These are phyloP conservation scores for Drosophila bunnanda DNA, from an alignment of 2,888 invertebrate species.

Conservation along the genomic window DNA sequence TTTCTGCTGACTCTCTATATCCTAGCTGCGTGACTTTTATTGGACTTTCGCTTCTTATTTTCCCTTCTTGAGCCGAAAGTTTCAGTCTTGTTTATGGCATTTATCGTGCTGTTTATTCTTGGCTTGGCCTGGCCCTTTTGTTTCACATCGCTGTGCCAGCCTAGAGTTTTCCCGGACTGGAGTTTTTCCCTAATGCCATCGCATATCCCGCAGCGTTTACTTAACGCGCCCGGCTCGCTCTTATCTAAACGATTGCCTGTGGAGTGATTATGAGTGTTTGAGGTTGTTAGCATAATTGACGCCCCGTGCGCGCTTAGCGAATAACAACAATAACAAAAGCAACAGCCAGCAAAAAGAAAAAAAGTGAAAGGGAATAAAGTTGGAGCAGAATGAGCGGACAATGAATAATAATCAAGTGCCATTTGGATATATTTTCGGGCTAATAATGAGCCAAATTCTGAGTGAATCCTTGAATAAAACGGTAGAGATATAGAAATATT, in stretches of 20 bases:
- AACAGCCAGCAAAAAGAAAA: constrained; percentile 25
- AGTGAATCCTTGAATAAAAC: not conserved
- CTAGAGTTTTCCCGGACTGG: constrained; percentile 37
- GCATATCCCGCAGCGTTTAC: constrained; percentile 76
- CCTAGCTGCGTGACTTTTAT: constrained; percentile 76
- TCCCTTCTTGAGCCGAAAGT: constrained; percentile 61
- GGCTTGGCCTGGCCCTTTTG: constrained; percentile 70
- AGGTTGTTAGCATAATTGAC: constrained; percentile 81
- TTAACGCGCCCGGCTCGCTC: constrained; percentile 70
- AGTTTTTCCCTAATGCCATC: constrained; percentile 42
- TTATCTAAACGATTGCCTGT: constrained; percentile 82
- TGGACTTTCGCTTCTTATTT: constrained; percentile 62
- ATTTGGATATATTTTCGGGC: constrained; percentile 72
- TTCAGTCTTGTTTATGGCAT: constrained; percentile 79
- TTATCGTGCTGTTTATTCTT: constrained; percentile 77
- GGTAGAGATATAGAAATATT: not conserved
- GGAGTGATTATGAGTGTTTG: constrained; percentile 81
- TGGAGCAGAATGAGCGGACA: constrained; percentile 52
- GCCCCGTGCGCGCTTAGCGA: constrained; percentile 67
- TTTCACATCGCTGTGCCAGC: constrained; percentile 52
- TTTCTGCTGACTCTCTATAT: constrained; percentile 76
- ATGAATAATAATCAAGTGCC: constrained; percentile 77
- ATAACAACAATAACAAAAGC: constrained; percentile 20
- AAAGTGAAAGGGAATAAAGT: constrained; percentile 34
- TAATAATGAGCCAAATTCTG: constrained; percentile 61